Percentiles rank a stretch among this genome's conserved stretches.
Evolutionary conservation across 2,113 vertebrate genomes (phyloP).

Genomic region (Tragelaphus strepsiceros): DNA sequence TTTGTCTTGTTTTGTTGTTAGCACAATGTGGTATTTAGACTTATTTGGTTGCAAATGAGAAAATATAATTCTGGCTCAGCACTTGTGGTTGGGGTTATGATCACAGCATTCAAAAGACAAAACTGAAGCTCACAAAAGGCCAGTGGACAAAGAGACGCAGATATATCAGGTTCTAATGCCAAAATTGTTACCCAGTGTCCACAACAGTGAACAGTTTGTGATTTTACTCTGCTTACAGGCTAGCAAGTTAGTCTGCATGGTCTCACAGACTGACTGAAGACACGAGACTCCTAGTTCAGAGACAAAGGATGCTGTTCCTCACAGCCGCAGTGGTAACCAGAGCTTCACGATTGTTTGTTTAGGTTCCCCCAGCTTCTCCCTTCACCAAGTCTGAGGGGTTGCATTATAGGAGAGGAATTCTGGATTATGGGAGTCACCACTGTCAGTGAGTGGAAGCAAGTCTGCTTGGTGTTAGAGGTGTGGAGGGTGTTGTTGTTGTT

Average conservation of each 20-base stretch:
- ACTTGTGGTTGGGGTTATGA: neutral
- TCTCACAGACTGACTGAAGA: neutral
- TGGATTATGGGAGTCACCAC: neutral
- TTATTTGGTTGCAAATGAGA: neutral
- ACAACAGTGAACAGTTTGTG: neutral
- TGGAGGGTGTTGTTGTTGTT: neutral
- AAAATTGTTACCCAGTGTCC: neutral
- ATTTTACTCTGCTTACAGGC: neutral
- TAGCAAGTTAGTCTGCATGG: neutral
- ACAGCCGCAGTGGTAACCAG: neutral
- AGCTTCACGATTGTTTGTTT: neutral
- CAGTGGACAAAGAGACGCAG: neutral
- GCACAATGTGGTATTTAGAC: neutral
- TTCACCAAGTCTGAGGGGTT: neutral
- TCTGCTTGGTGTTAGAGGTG: neutral
- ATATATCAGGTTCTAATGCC: neutral
- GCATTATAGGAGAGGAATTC: neutral
- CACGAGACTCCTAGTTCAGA: neutral
- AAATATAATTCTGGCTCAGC: neutral
- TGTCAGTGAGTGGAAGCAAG: neutral
- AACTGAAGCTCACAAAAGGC: neutral
- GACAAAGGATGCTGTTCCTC: neutral
- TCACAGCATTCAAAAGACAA: neutral
- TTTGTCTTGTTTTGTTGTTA: neutral
- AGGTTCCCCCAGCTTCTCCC: neutral